Base-by-base conservation (phyloP, 2,113 vertebrate genomes). In the Menura novaehollandiae region DNA sequence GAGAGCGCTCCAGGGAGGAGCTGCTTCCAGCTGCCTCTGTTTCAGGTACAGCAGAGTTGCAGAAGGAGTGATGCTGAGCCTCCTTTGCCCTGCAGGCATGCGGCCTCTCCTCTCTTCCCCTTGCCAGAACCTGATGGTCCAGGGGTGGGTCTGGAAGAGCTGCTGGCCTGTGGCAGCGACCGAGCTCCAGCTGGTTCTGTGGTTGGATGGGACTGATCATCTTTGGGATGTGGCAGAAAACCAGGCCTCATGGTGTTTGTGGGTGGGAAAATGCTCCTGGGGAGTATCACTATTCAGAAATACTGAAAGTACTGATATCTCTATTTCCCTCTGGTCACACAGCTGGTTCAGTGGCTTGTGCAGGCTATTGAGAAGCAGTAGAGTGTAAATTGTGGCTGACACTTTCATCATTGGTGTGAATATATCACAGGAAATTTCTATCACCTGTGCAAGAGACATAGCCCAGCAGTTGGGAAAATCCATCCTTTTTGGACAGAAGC, bases 121-220 rank as follows among this genome's bases (percentile, higher is more conserved):
- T 52, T 85, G 73, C 74, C 21, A 24, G 32, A 58, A 58, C 73
- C 35, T 13, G 41, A 5, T 43, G 23, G 59, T 32, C n/a, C 9
- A 35, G 58, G 44, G 37, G 4, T 47, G 53, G 52, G 16, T 62
- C 6, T 20, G 14, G 47, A 47, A 53, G 46, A 83, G 52, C 33
- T 3, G 2, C 60, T 37, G 14, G 35, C 68, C 60, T 0, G 1
- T 20, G 56, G 43, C 62, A 51, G 23, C 1, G 1, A 7, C 39
- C 1, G 24, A 79, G 67, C 41, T 79, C 20, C 33, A 60, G 59
- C 12, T 4, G 3, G 7, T 26, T 66, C 76, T 89, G 49, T 23
- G 51, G 6, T 4, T 74, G 85, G 37, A 32, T 87, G 47, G 67
- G 62, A 59, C 52, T 3, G 1, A 41, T 30, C 33, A 3, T 35